Evolutionary conservation across 2,113 vertebrate species (phyloP).

Genomic region (Ovibos moschatus): DNA sequence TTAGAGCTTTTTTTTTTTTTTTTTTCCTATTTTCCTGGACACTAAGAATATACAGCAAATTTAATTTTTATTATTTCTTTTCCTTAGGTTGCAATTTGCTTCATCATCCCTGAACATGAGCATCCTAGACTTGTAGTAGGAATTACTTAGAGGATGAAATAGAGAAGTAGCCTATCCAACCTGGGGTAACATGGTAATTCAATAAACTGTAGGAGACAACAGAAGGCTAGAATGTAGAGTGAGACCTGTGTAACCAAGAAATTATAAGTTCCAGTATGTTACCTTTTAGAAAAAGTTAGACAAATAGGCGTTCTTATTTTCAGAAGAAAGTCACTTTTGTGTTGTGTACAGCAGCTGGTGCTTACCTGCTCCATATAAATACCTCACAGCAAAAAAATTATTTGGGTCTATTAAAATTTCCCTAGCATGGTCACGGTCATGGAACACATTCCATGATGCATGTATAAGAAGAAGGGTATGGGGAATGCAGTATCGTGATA

Average conservation of each 20-base stretch:
- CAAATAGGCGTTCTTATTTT: neutral
- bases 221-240: neutral
- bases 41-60: neutral
- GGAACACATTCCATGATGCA: neutral
- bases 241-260: neutral
- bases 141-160: neutral
- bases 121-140: neutral
- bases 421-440: neutral
- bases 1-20: neutral
- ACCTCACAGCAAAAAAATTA: neutral
- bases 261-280: neutral
- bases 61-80: neutral
- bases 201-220: neutral
- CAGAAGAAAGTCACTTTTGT: neutral
- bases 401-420: neutral
- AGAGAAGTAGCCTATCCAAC: neutral
- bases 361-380: neutral
- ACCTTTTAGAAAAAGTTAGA: neutral
- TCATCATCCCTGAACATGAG: neutral
- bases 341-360: neutral
- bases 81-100: neutral
- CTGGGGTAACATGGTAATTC: neutral
- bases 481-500: neutral
- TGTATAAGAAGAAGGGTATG: neutral
- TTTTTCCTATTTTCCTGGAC: neutral